phyloP scores from a whole-genome alignment of 2,113 vertebrate species.

The Anolis sagrei region DNA sequence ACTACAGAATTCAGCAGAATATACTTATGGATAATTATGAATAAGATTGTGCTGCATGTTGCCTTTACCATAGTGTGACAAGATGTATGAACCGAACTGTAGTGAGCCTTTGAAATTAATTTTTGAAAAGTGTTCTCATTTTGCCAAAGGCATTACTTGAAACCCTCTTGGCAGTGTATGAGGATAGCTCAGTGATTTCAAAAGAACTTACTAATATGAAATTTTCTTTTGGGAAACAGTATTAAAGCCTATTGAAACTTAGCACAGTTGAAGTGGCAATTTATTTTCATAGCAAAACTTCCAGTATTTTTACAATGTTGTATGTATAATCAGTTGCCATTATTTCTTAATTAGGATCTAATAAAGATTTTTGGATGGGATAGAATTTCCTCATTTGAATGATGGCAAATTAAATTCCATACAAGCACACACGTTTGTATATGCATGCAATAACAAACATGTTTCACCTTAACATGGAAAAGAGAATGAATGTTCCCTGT shows the following conservation, averaged over 20 bases:
- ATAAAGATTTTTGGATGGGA: background rate
- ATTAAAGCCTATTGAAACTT: slow-evolving; percentile 5
- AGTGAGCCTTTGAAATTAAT: background rate
- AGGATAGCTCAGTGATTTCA: background rate
- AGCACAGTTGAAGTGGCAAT: slow-evolving; percentile 20
- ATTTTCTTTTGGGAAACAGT: background rate
- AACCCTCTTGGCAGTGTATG: background rate
- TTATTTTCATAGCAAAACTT: slow-evolving; percentile 25
- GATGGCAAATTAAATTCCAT: background rate
- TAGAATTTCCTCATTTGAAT: background rate
- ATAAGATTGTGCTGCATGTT: background rate
- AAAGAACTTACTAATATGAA: background rate
- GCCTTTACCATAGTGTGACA: background rate
- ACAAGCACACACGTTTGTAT: no score
- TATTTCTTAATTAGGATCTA: background rate
- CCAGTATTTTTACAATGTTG: slow-evolving; percentile 1
- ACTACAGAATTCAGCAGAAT: background rate
- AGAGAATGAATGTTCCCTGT: background rate
- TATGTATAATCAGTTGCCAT: background rate
- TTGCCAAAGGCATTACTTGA: background rate
- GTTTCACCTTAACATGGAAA: slow-evolving; percentile 32
- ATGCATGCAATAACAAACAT: background rate
- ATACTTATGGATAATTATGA: background rate
- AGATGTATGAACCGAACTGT: background rate
- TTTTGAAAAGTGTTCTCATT: background rate